Conservation (phyloP, 2,888 invertebrate genomes). For the Parnassius mnemosyne region DNA sequence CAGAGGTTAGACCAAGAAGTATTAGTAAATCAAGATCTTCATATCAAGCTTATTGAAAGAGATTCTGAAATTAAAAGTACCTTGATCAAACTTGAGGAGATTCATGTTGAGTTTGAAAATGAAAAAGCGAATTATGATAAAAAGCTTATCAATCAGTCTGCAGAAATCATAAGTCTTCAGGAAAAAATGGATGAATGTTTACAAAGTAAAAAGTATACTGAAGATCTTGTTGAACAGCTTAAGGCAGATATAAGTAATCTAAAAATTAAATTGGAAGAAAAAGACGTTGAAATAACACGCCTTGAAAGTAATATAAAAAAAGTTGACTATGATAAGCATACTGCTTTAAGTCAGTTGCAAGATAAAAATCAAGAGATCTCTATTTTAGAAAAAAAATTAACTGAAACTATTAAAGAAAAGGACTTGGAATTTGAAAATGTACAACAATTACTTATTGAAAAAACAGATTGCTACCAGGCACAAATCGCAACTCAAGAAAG, state of each 20-base stretch:
- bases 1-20: conserved; percentile 48
- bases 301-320: conserved; percentile 35
- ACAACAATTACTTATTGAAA: conserved; percentile 39
- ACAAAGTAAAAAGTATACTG: conserved; percentile 35
- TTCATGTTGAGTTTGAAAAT: conserved; percentile 44
- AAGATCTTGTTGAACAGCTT: conserved; percentile 33
- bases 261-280: conserved; percentile 34
- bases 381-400: conserved; percentile 1
- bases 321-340: conserved; percentile 20
- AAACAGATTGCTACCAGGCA: conserved; percentile 37
- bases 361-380: conserved; percentile 14
- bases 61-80: conserved; percentile 51
- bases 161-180: conserved; percentile 40
- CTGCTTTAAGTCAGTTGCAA: conserved; percentile 37
- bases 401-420: conserved; percentile 32
- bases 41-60: conserved; percentile 33
- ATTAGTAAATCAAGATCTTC: conserved; percentile 37
- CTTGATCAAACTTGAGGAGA: conserved; percentile 40
- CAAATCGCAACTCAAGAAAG: conserved; percentile 40
- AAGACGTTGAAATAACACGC: conserved; percentile 36
- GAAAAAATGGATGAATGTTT: conserved; percentile 41
- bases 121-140: conserved; percentile 40
- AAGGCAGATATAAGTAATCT: conserved; percentile 37
- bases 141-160: conserved; percentile 36
- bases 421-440: conserved; percentile 41